These are phyloP conservation scores for Diogma glabrata DNA, from an alignment of 2,888 invertebrate genomes.

Conservation along the genomic window DNA sequence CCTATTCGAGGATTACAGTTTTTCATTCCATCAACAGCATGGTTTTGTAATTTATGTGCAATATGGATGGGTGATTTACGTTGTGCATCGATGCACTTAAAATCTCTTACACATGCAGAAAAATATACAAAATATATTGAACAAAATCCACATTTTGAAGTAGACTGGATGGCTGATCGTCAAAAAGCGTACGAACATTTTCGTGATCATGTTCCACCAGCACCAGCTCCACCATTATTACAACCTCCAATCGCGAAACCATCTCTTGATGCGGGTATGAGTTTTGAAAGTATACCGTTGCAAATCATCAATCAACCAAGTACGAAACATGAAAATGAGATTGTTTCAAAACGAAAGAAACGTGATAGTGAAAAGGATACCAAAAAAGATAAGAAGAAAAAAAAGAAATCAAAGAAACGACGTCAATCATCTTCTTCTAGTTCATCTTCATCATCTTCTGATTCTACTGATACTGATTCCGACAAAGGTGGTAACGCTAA, in stretches of 20 bases:
- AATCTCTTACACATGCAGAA: slow-evolving; percentile 64
- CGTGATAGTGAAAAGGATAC: slow-evolving; percentile 25
- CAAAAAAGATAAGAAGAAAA: slow-evolving; percentile 41
- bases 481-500: slow-evolving; percentile 22
- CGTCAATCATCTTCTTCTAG: slow-evolving; percentile 23
- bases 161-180: slow-evolving; percentile 73
- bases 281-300: slow-evolving; percentile 19
- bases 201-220: slow-evolving; percentile 24
- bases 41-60: slow-evolving; percentile 83
- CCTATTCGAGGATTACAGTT: slow-evolving; percentile 81
- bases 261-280: slow-evolving; percentile 16
- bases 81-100: slow-evolving; percentile 76
- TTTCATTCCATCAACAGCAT: slow-evolving; percentile 75
- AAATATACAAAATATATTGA: slow-evolving; percentile 69
- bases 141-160: slow-evolving; percentile 79
- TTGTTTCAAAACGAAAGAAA: slow-evolving; percentile 38
- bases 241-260: slow-evolving; percentile 23
- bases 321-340: background rate
- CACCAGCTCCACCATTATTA: slow-evolving; percentile 28
- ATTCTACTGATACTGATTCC: slow-evolving; percentile 23
- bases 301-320: slow-evolving; percentile 9
- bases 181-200: slow-evolving; percentile 51
- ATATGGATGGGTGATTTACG: slow-evolving; percentile 81
- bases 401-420: slow-evolving; percentile 39
- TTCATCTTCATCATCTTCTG: slow-evolving; percentile 22